Evolutionary conservation across 2,888 invertebrate genomes (phyloP), one percentile per base, ranked within the genome.

Genomic region (Trissonchulus latispiculum): DNA sequence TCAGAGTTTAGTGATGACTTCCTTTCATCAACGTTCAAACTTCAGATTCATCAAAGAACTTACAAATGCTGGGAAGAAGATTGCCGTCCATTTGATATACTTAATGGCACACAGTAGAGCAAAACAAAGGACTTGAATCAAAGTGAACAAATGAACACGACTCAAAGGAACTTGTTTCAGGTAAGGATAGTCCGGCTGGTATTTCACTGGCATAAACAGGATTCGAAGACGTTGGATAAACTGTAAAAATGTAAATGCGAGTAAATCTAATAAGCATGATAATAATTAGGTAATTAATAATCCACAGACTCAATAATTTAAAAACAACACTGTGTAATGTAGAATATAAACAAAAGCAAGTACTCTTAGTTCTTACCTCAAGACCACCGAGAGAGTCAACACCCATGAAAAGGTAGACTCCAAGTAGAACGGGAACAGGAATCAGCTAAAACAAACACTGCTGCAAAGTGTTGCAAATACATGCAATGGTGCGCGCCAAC

Each of bases 321-420:
- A n/a, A n/a, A n/a, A n/a, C n/a, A n/a, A n/a, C n/a, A n/a, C n/a
- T n/a, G n/a, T n/a, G n/a, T n/a, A n/a, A n/a, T n/a, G n/a, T n/a
- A n/a, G n/a, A n/a, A 48, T 15, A 48, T 48, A 48, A 48, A 48
- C 48, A 8, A 15, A 48, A 48, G 23, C 48, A 48, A 15, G 48
- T 8, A 8, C 48, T 48, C 23, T 15, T 15, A 48, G 23, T 48
- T 8, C 23, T 23, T 48, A 48, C 48, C 48, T 48, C 48, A 23
- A 48, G 88, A 74, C 94, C 95, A 83, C 92, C 92, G 36, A 95
- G 84, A 0, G 95, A 95, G 36, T 94, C 92, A 33, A 91, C 91
- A 33, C 96, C 96, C 95, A 96, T 96, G 83, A 94, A 96, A 23
- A 96, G 87, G 85, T 96, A 96, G 36, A 96, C 95, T 59, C 95